Percentiles rank a stretch among this genome's conserved stretches.
Conservation (phyloP, 2,797 vertebrate genomes). For the Etheostoma perlongum region DNA sequence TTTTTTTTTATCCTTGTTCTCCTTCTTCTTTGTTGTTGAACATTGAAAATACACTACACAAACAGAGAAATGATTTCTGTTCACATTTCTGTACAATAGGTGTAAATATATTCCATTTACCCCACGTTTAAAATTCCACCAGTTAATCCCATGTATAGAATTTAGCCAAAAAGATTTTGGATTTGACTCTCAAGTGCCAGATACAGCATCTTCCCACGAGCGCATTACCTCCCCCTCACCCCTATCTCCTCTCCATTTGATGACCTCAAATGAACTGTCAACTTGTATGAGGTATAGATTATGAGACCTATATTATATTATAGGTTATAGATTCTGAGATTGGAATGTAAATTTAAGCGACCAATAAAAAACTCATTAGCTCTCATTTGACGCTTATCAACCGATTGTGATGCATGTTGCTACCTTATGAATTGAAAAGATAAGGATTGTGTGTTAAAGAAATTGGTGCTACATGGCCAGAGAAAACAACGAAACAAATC, state of each 20-base stretch:
- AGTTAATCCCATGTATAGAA: background rate
- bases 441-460: slow-evolving; percentile 4
- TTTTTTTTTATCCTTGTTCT: background rate
- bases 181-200: background rate
- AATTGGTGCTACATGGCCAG: no score
- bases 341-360: background rate
- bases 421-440: slow-evolving; percentile 14
- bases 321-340: slow-evolving; percentile 13
- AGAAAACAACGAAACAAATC: no score
- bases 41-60: no score
- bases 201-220: background rate
- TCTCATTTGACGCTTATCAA: slow-evolving; percentile 4
- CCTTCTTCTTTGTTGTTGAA: background rate
- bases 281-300: slow-evolving; percentile 11
- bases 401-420: background rate
- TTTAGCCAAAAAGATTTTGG: background rate
- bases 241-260: background rate
- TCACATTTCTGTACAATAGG: background rate
- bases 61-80: background rate
- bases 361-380: background rate
- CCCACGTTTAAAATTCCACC: background rate
- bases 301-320: background rate
- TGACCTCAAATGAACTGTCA: background rate
- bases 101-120: background rate
- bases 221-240: no score